Base-by-base conservation (phyloP, 2,888 invertebrate species). In the Osedax frankpressi region DNA sequence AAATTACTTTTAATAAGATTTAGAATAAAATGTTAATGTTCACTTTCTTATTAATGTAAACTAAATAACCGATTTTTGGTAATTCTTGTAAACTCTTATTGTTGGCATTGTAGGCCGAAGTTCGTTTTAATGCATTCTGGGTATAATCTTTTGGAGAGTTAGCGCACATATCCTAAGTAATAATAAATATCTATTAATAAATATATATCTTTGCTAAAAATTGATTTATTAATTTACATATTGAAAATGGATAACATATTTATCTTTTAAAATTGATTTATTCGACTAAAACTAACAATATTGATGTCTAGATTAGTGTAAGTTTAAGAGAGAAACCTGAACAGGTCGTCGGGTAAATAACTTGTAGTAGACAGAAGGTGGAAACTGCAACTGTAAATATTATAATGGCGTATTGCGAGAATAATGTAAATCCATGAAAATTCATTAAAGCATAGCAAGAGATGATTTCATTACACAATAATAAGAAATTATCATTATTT, bases 321-420 rank as follows among this genome's bases (percentile, higher is more conserved):
- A 19, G 6, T 44, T n/a, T n/a, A n/a, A n/a, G n/a, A n/a, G n/a
- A n/a, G 44, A 11, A 44, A 44, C 44, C 44, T 81, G 79, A 14
- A 84, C 80, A 14, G 83, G 83, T 59, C 83, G 77, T 70, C 83
- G 82, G 14, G 84, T 84, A 78, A 80, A 85, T 65, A 85, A 83
- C 76, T 85, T 84, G 79, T 85, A 85, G 78, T 83, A 84, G 68
- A 85, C 83, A 75, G 82, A 83, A 0, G 84, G 84, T 28, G 84
- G 84, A 76, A 85, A 85, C 63, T 80, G 76, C 6, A 81, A 81
- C 84, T 84, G 78, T 2, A 77, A 77, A 60, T 62, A 65, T 71
- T 67, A 28, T n/a, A n/a, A n/a, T n/a, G n/a, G n/a, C n/a, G n/a
- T n/a, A n/a, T n/a, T n/a, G n/a, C n/a, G n/a, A n/a, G n/a, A n/a